Conservation (phyloP, 1,140 invertebrate species). For the Aphaenogaster floridana region DNA sequence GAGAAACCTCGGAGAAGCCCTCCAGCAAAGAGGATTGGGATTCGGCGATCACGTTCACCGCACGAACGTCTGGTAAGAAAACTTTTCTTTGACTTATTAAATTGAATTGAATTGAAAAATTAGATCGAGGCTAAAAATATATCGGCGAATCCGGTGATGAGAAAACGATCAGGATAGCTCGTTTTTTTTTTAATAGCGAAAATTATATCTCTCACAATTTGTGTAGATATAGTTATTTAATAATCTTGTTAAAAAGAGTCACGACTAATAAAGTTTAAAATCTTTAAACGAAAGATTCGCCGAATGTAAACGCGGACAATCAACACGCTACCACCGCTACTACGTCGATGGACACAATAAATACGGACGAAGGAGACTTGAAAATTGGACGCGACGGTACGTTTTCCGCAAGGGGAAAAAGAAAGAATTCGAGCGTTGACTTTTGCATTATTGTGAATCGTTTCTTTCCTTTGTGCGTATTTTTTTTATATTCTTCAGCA, state of each 20-base stretch:
- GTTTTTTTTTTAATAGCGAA: not conserved
- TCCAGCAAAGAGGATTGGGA: conserved; percentile 91
- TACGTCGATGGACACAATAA: conserved; percentile 76
- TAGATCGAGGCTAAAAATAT: not conserved
- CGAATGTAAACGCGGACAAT: conserved; percentile 71
- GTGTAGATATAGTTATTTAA: not conserved
- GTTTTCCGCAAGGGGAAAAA: conserved; percentile 9
- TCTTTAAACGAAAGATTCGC: conserved; percentile 68
- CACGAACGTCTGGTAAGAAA: conserved; percentile 92
- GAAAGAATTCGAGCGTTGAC: conserved; percentile 4
- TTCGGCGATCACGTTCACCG: conserved; percentile 94
- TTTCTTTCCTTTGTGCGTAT: conserved; percentile 36
- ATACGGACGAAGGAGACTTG: conserved; percentile 73
- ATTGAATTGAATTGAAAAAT: conserved; percentile 24
- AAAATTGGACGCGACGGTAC: conserved; percentile 74
- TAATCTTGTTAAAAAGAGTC: not conserved
- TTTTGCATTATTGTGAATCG: not conserved
- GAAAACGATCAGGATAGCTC: not conserved
- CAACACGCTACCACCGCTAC: conserved; percentile 71
- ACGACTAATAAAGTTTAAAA: conserved; percentile 46
- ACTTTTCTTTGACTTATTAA: conserved; percentile 18
- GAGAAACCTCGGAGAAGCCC: conserved; percentile 87
- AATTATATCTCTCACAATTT: conserved; percentile 21
- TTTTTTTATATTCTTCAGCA: conserved; percentile 28
- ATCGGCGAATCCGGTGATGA: conserved; percentile 15